Base-by-base conservation (phyloP, 2,797 vertebrate genomes). In the Alauda arvensis region DNA sequence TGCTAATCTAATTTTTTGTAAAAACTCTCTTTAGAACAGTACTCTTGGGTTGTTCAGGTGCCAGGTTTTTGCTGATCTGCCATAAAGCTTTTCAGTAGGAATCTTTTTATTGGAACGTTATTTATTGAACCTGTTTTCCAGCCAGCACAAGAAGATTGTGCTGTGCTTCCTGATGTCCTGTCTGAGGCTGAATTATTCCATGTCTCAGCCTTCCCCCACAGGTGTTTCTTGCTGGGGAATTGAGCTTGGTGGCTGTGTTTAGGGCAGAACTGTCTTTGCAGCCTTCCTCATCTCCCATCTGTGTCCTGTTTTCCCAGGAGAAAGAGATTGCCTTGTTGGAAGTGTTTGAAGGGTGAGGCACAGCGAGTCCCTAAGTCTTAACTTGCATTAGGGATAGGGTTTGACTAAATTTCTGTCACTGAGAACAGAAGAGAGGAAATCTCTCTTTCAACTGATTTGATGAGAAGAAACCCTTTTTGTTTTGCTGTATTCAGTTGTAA, bases 281-380 rank as follows among this genome's bases (percentile, higher is more conserved):
- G 31, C 33, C 9, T 13, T 88, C 37, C 21, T 81, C 33, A 43
- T 45, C 28, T 75, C 34, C 34, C 28, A 17, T 76, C 20, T 31
- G 2, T 31, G 28, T 55, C 45, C 45, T 52, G 6, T 37, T 74
- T 67, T 72, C 42, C 14, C 20, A 28, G 28, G 31, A 65, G 25
- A 43, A 66, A 39, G 39, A 55, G 21, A 13, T 15, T 39, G 39
- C 18, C 29, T 24, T n/a, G 8, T 43, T 78, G 29, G 13, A 89
- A 66, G 18, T 75, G 23, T 29, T 37, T 72, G 19, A 59, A 4
- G 19, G 11, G 12, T 63, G 76, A 85, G 29, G 53, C 45, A 42
- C 29, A 66, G 25, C 0, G 0, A 59, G 14, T 53, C 10, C 26
- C 14, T 0, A 3, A n/a, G 59, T 28, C 10, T 78, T 61, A 43